phyloP scores from a whole-genome alignment of 1,140 invertebrate genomes.

The Drosophila elegans region DNA sequence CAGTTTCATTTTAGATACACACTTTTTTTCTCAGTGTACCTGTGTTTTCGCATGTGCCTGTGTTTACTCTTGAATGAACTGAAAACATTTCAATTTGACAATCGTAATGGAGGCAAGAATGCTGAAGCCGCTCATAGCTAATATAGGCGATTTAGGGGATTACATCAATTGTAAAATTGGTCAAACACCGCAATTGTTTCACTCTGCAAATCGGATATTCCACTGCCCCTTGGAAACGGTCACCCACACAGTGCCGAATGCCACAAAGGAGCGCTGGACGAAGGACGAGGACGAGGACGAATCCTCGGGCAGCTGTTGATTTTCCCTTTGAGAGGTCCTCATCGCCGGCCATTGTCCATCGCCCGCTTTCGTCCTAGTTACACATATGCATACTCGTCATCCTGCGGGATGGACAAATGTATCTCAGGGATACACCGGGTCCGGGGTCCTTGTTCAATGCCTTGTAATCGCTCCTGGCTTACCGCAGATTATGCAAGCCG shows the following conservation, averaged over 20 bases:
- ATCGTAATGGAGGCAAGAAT: slow-evolving; percentile 63
- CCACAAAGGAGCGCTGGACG: slow-evolving; percentile 15
- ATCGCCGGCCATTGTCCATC: slow-evolving; percentile 50
- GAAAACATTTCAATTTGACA: slow-evolving; percentile 78
- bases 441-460: slow-evolving; percentile 51
- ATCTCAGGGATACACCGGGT: slow-evolving; percentile 51
- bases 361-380: slow-evolving; percentile 50
- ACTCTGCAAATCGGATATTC: slow-evolving; percentile 80
- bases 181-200: slow-evolving; percentile 84
- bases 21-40: slow-evolving; percentile 5
- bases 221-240: slow-evolving; percentile 63
- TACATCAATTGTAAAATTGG: slow-evolving; percentile 79
- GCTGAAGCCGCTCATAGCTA: slow-evolving; percentile 56
- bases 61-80: slow-evolving; percentile 78
- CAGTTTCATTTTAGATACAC: no score
- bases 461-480: slow-evolving; percentile 68
- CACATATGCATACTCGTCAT: slow-evolving; percentile 42
- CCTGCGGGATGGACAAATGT: slow-evolving; percentile 19
- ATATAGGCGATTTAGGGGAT: slow-evolving; percentile 81
- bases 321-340: slow-evolving; percentile 61
- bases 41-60: slow-evolving; percentile 39
- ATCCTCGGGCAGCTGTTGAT: slow-evolving; percentile 62
- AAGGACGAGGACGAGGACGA: slow-evolving; percentile 13
- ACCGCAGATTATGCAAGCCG: slow-evolving; percentile 75
- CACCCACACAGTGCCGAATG: slow-evolving; percentile 17